Conservation (phyloP, 2,113 vertebrate genomes). For the Salminus brasiliensis region DNA sequence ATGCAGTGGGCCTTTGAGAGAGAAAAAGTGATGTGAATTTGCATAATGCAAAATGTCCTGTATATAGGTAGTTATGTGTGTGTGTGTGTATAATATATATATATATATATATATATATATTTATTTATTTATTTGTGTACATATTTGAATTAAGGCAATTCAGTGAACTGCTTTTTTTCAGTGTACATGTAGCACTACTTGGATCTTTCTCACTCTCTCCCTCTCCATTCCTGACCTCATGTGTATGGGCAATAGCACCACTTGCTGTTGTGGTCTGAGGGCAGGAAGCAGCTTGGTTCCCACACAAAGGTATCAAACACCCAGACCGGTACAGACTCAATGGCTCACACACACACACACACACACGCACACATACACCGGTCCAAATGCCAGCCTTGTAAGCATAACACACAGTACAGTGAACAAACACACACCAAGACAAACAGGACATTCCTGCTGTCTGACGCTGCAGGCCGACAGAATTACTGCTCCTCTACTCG, state of each 20-base stretch:
- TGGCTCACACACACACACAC: conserved; percentile 37
- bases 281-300: conserved; percentile 61
- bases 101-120: no score
- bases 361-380: conserved; percentile 25
- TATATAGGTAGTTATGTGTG: no score
- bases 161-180: no score
- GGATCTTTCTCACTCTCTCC: neutral
- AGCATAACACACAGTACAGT: conserved; percentile 51
- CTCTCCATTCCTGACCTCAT: conserved; percentile 36
- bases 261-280: conserved; percentile 55
- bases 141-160: no score
- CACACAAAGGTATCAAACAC: conserved; percentile 57
- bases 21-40: no score
- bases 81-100: no score
- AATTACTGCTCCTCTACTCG: conserved; percentile 40
- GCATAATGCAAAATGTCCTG: no score
- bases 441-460: conserved; percentile 58
- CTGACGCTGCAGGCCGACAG: conserved; percentile 45
- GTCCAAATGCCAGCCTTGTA: conserved; percentile 47
- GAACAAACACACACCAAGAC: conserved; percentile 57
- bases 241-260: conserved; percentile 33
- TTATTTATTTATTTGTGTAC: no score
- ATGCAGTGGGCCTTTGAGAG: no score
- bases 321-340: conserved; percentile 32
- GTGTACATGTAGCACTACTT: neutral